phyloP scores from a whole-genome alignment of 2,888 invertebrate genomes.

The Mellilla xanthometata region DNA sequence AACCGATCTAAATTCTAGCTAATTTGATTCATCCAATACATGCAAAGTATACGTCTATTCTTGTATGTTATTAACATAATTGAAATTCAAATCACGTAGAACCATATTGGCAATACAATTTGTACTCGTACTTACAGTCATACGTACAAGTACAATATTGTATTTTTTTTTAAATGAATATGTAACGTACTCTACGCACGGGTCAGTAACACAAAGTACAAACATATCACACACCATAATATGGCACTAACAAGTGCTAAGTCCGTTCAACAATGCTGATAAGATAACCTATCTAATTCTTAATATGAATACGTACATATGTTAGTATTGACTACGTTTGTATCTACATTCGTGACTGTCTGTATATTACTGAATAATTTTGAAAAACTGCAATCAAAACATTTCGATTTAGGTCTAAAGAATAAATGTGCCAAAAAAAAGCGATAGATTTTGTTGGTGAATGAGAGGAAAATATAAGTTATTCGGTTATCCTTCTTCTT shows the following conservation, averaged over 20 bases:
- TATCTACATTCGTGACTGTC: conserved; percentile 11
- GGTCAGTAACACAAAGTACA: conserved; percentile 19
- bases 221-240: conserved; percentile 8
- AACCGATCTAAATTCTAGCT: not conserved
- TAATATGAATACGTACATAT: conserved; percentile 18
- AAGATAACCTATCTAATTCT: conserved; percentile 21
- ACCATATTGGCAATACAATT: conserved; percentile 20
- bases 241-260: conserved; percentile 22
- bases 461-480: no score
- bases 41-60: not conserved
- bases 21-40: not conserved
- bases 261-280: conserved; percentile 21
- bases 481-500: no score
- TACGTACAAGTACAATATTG: no score
- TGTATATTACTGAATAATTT: no score
- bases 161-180: no score
- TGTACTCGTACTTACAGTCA: conserved; percentile 1
- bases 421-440: no score
- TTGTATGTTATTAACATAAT: conserved; percentile 4
- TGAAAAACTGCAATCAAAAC: no score
- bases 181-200: no score
- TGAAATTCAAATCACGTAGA: conserved; percentile 19
- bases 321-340: not conserved
- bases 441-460: no score
- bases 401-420: no score